A percentile compares a stretch with the other conserved stretches of the same genome.
These are phyloP conservation scores for Morinoia aosen DNA, from an alignment of 2,888 invertebrate genomes.

Conservation along the genomic window DNA sequence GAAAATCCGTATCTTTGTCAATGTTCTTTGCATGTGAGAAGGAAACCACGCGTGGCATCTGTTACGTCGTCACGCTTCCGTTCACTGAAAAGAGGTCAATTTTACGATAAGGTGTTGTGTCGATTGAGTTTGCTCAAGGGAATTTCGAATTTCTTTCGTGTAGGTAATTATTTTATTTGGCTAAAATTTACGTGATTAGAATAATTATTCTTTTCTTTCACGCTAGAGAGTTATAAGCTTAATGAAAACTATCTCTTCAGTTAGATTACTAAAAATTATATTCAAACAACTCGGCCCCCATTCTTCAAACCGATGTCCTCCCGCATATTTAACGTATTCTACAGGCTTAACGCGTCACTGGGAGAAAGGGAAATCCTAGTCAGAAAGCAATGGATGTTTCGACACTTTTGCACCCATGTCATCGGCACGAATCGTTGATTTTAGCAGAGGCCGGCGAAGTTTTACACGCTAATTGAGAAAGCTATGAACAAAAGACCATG, in stretches of 20 bases:
- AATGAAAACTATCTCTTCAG: background rate
- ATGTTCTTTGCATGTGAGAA: background rate
- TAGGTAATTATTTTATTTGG: background rate
- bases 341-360: background rate
- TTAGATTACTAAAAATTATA: background rate
- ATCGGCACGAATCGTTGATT: conserved; percentile 34
- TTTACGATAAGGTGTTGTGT: background rate
- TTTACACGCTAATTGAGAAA: conserved; percentile 40
- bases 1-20: conserved; percentile 9
- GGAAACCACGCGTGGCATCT: background rate
- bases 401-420: conserved; percentile 27
- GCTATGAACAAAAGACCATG: conserved; percentile 32
- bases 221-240: background rate
- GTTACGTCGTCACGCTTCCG: background rate
- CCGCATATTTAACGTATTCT: background rate
- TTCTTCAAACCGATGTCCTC: background rate
- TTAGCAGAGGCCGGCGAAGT: conserved; percentile 8
- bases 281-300: background rate
- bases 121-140: background rate
- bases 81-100: background rate
- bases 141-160: background rate
- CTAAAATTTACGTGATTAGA: background rate
- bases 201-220: background rate
- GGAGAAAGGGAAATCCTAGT: conserved; percentile 8
- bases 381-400: background rate